Percentiles rank a stretch among this genome's conserved stretches.
phyloP scores from a whole-genome alignment of 2,797 vertebrate species.

The Acrocephalus scirpaceus region DNA sequence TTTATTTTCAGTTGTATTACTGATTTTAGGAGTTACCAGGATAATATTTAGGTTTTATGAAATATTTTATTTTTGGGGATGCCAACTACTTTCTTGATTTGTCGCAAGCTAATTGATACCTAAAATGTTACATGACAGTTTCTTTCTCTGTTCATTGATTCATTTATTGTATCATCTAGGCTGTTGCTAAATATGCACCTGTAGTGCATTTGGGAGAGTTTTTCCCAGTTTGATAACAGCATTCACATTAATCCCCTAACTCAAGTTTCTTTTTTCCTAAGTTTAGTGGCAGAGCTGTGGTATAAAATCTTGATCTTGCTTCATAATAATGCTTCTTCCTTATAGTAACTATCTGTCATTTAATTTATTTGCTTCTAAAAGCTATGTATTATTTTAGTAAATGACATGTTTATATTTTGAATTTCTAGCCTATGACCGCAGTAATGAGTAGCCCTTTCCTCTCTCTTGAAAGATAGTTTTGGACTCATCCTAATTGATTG shows the following conservation, averaged over 20 bases:
- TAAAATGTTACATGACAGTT: background rate
- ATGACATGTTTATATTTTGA: background rate
- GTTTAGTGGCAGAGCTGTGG: background rate
- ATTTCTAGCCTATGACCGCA: background rate
- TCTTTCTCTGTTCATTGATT: background rate
- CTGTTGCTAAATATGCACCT: background rate
- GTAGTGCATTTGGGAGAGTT: background rate
- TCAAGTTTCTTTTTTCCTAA: background rate
- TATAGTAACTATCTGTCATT: background rate
- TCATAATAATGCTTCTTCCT: background rate
- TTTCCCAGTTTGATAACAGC: background rate
- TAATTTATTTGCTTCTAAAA: background rate
- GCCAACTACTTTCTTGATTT: background rate
- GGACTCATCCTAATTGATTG: slow-evolving; percentile 32
- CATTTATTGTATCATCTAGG: background rate
- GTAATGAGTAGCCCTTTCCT: background rate
- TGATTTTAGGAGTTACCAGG: background rate
- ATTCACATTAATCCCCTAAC: background rate
- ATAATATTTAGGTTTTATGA: background rate
- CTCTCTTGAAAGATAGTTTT: background rate
- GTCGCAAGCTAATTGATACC: background rate
- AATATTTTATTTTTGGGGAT: background rate
- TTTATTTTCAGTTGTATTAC: background rate
- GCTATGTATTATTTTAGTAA: background rate
- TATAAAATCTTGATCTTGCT: background rate